phyloP scores from a whole-genome alignment of 2,113 vertebrate genomes.

The Callospermophilus lateralis region DNA sequence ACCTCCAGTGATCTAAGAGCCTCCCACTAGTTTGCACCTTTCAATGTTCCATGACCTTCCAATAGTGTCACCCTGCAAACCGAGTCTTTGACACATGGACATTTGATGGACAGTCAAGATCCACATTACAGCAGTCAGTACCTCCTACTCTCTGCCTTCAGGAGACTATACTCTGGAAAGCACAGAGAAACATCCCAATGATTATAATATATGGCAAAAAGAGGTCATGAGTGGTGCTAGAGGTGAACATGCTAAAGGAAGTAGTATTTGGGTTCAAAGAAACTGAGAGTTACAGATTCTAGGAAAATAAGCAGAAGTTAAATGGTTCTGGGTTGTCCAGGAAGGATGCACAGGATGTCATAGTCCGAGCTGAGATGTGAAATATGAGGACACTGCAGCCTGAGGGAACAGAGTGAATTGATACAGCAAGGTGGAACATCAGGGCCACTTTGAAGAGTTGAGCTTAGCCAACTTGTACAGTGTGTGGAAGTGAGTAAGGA shows the following conservation, averaged over 20 bases:
- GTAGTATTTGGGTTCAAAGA: not conserved
- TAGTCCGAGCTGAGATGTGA: not conserved
- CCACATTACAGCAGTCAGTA: not conserved
- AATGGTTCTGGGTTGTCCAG: not conserved
- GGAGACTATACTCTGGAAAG: not conserved
- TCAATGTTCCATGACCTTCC: not conserved
- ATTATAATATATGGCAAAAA: not conserved
- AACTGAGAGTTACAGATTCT: not conserved
- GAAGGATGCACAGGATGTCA: not conserved
- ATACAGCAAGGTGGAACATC: not conserved
- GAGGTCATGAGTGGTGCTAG: not conserved
- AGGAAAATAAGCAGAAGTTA: not conserved
- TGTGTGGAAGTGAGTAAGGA: not conserved
- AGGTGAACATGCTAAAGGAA: not conserved
- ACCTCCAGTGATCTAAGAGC: not conserved
- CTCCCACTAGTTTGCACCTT: not conserved
- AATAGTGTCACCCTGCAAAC: not conserved
- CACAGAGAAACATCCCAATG: not conserved
- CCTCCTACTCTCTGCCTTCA: not conserved
- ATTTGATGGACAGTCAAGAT: not conserved
- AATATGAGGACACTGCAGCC: not conserved
- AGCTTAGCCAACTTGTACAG: not conserved
- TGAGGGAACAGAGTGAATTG: not conserved
- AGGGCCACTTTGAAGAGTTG: not conserved
- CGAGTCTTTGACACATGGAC: not conserved